These are phyloP conservation scores for Leuciscus waleckii DNA, from an alignment of 2,797 vertebrate genomes.

Conservation along the genomic window DNA sequence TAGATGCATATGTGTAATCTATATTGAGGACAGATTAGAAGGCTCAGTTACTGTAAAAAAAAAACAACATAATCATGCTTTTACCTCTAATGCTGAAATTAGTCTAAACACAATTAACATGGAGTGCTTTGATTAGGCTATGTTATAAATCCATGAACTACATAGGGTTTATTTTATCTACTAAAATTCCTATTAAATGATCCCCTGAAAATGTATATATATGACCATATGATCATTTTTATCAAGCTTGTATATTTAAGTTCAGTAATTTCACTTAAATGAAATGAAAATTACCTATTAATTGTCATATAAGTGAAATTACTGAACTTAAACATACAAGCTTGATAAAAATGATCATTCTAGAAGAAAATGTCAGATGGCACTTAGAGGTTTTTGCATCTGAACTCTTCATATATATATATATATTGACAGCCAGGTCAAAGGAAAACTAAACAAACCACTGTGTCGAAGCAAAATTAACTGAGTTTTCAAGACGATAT, in stretches of 20 bases:
- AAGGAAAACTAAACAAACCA: not conserved
- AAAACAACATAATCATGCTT: conserved; percentile 5
- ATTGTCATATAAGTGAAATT: too few relatives aligned
- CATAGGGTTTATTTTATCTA: not conserved
- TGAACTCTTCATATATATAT: too few relatives aligned
- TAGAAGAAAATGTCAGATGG: too few relatives aligned
- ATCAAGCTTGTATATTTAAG: too few relatives aligned
- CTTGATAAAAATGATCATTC: too few relatives aligned
- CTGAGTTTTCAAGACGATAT: not conserved
- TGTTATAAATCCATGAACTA: not conserved
- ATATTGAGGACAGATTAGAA: not conserved
- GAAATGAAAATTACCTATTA: too few relatives aligned
- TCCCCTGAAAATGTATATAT: too few relatives aligned
- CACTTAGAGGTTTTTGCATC: too few relatives aligned
- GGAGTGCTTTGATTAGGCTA: not conserved
- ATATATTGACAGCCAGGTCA: not conserved
- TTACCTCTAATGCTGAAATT: not conserved
- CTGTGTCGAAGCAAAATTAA: not conserved
- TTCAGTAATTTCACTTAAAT: too few relatives aligned
- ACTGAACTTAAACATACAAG: too few relatives aligned
- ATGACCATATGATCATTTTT: too few relatives aligned
- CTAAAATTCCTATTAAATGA: not conserved
- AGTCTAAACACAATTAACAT: conserved; percentile 27
- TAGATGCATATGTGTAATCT: conserved; percentile 2
- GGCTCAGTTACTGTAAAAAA: not conserved